Evolutionary conservation across 64 coral and sea anemone species (phyloP).

Genomic region (Montipora foliosa): DNA sequence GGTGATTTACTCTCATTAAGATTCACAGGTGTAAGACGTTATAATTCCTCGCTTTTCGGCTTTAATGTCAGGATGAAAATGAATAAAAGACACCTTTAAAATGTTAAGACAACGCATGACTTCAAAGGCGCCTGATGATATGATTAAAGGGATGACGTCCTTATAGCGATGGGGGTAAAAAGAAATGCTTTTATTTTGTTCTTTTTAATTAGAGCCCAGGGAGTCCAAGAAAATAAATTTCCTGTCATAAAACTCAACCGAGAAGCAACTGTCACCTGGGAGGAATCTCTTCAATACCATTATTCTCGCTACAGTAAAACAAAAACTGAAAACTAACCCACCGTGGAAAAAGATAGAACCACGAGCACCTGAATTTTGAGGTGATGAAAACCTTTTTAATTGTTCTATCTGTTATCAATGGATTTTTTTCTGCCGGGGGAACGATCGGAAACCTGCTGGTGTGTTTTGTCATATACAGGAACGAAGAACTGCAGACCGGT

Average conservation of each 20-base stretch:
- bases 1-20: slow-evolving; percentile 23
- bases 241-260: neutral
- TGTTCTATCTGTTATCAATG: slow-evolving; percentile 68
- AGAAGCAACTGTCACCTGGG: too few species aligned
- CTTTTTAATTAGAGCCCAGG: neutral
- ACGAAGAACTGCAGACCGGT: slow-evolving; percentile 79
- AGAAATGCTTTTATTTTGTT: neutral
- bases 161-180: neutral
- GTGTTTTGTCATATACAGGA: slow-evolving; percentile 70
- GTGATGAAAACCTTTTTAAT: neutral
- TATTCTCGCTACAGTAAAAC: neutral
- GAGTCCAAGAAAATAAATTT: neutral
- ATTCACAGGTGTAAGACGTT: neutral
- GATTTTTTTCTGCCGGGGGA: slow-evolving; percentile 75
- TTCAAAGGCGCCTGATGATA: neutral
- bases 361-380: neutral
- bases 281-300: neutral
- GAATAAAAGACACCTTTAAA: neutral
- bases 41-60: neutral
- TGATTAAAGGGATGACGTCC: neutral
- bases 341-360: neutral
- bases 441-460: slow-evolving; percentile 89
- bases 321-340: too few species aligned
- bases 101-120: neutral
- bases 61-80: neutral